These are phyloP conservation scores for Bubo scandiacus DNA, from an alignment of 2,113 vertebrate genomes.

Conservation along the genomic window DNA sequence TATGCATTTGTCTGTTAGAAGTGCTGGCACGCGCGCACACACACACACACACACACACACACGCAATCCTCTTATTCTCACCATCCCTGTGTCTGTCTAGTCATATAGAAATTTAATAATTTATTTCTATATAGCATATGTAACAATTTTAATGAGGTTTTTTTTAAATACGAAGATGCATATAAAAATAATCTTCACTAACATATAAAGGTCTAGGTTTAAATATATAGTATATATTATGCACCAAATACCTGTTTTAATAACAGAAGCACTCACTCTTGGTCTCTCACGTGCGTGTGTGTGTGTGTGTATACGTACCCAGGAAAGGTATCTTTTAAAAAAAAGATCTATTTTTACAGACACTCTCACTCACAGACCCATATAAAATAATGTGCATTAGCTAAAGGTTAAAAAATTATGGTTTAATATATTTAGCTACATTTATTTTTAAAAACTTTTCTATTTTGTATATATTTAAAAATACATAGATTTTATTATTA, in stretches of 20 bases:
- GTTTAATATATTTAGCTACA: not conserved
- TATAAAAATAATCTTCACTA: not conserved
- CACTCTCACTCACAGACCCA: not conserved
- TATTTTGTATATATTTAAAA: not conserved
- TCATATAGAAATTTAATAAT: too few species aligned
- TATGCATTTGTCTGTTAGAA: too few species aligned
- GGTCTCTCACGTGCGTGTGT: fast-evolving
- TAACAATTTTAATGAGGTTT: not conserved
- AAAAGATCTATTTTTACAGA: not conserved
- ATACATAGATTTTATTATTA: not conserved
- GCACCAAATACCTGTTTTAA: not conserved
- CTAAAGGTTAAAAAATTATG: not conserved
- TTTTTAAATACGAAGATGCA: not conserved
- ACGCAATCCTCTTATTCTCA: too few species aligned
- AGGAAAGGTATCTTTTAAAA: not conserved
- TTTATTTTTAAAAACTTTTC: not conserved
- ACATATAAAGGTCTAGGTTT: not conserved
- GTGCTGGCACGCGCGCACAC: too few species aligned
- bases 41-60: too few species aligned
- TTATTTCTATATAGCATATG: not conserved
- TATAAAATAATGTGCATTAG: not conserved
- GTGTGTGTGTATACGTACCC: too few species aligned
- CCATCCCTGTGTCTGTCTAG: not conserved
- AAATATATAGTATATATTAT: not conserved
- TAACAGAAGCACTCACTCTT: not conserved